phyloP scores from a whole-genome alignment of 2,113 vertebrate genomes.

The Catharus fuscescens region DNA sequence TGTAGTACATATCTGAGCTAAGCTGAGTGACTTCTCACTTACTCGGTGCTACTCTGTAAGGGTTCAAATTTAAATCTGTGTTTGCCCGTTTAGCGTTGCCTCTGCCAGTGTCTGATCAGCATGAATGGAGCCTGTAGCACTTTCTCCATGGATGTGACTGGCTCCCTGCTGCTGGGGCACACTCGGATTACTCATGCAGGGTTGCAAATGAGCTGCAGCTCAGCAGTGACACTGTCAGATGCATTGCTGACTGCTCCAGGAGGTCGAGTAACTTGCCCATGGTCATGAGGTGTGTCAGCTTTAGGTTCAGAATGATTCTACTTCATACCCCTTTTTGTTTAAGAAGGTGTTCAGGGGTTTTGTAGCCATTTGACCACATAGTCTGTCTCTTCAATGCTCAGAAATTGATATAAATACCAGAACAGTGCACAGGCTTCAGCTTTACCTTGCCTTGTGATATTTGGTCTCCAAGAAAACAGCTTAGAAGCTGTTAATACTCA shows the following conservation, averaged over 20 bases:
- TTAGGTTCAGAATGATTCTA: background rate
- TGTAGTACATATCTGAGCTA: background rate
- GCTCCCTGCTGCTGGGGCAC: background rate
- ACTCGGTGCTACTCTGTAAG: fast-evolving
- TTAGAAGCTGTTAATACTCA: background rate
- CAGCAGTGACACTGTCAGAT: background rate
- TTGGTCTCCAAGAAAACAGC: background rate
- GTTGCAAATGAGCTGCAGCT: background rate
- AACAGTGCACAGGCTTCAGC: background rate
- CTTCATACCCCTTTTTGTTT: background rate
- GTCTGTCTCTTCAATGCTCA: background rate
- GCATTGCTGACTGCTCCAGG: background rate
- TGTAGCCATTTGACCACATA: fast-evolving
- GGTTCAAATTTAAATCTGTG: background rate
- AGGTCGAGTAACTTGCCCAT: background rate
- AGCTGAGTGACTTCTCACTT: background rate
- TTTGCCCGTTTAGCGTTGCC: fast-evolving
- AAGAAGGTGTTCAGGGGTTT: background rate
- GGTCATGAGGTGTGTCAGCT: background rate
- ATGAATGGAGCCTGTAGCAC: background rate
- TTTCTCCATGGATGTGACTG: background rate
- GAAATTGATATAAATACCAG: background rate
- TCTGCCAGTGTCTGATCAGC: fast-evolving
- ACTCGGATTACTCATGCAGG: background rate
- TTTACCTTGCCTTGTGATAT: fast-evolving